Conservation (phyloP, 2,888 invertebrate species). For the Hypercompe scribonia region DNA sequence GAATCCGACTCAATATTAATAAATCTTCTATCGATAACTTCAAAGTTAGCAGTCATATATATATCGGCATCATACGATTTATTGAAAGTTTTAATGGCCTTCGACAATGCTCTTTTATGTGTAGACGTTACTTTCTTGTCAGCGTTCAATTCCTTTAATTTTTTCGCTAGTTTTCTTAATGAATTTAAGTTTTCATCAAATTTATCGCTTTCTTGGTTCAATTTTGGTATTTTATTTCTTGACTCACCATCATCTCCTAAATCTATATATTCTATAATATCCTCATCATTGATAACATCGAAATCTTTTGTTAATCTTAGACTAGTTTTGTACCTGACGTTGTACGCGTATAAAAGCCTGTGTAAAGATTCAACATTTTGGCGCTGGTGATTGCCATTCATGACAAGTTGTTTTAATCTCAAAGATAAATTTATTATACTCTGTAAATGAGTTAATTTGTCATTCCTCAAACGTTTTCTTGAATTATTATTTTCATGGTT, state of each 20-base stretch:
- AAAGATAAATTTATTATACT: slow-evolving; percentile 60
- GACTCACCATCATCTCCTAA: slow-evolving; percentile 72
- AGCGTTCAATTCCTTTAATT: slow-evolving; percentile 63
- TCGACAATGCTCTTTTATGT: slow-evolving; percentile 72
- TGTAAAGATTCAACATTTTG: slow-evolving; percentile 59
- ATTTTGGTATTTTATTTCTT: slow-evolving; percentile 58
- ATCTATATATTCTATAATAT: slow-evolving; percentile 72
- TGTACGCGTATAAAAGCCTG: slow-evolving; percentile 67
- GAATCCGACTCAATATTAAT: slow-evolving; percentile 72
- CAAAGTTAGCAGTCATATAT: slow-evolving; percentile 62
- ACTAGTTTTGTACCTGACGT: slow-evolving; percentile 64
- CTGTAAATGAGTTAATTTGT: slow-evolving; percentile 59
- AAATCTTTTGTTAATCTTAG: slow-evolving; percentile 61
- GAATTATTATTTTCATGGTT: slow-evolving; percentile 30
- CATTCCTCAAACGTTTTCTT: slow-evolving; percentile 54
- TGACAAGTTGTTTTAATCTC: slow-evolving; percentile 57
- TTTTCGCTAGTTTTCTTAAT: slow-evolving; percentile 64
- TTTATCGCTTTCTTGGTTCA: slow-evolving; percentile 40
- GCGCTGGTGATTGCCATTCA: slow-evolving; percentile 47
- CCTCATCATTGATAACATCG: slow-evolving; percentile 62
- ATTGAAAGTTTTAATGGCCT: slow-evolving; percentile 74
- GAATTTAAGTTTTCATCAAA: slow-evolving; percentile 64
- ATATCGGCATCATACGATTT: slow-evolving; percentile 72
- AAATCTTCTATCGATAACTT: slow-evolving; percentile 65
- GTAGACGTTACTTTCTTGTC: slow-evolving; percentile 61